Base-by-base conservation (phyloP, 30 jellyfish, hydroid and myxozoan genomes). In the Phacellophora camtschatica region DNA sequence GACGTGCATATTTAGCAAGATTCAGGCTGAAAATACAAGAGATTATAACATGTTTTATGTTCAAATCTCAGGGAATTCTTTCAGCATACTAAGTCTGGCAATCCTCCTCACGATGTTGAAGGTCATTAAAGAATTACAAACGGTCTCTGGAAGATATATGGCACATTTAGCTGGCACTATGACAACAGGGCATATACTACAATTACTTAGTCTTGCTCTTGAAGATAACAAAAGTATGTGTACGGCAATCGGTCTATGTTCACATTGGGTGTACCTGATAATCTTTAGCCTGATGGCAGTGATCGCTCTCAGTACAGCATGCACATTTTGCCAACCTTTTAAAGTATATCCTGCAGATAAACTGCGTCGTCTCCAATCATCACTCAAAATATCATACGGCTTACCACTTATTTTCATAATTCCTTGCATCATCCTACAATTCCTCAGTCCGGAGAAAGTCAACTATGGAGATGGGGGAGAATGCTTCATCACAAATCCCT, bases 181-280 rank as follows among this genome's bases (percentile, higher is more conserved):
- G 5, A 16, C 65, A 9, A 3, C 31, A 29, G 90, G 90, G 12
- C 90, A 77, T 30, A 22, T 37, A 5, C 74, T 77, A 16, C 51
- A 41, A 20, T 28, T 77, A 29, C 30, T 45, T 2, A 63, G 73
- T 19, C 68, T 53, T 6, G 15, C 34, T 16, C 82, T 46, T 12
- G 66, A 33, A 58, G 32, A 41, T n/a, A 50, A 46, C 61, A 9
- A 28, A 18, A 18, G 51, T 5, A 24, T 46, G 50, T 62, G 90
- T 48, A 33, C 76, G 3, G 13, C 18, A 27, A 22, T 49, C 55
- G 90, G 82, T 4, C 41, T 77, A 13, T 16, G 20, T 18, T 25
- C 41, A 7, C 90, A 77, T 53, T 77, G 90, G 90, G 55, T 51
- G 0, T 77, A 77, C 36, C 77, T 77, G 48, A 77, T 82, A 27